A percentile compares a stretch with the other conserved stretches of the same genome.
phyloP scores from a whole-genome alignment of 2,888 invertebrate species.

The Cephus pygmeus region DNA sequence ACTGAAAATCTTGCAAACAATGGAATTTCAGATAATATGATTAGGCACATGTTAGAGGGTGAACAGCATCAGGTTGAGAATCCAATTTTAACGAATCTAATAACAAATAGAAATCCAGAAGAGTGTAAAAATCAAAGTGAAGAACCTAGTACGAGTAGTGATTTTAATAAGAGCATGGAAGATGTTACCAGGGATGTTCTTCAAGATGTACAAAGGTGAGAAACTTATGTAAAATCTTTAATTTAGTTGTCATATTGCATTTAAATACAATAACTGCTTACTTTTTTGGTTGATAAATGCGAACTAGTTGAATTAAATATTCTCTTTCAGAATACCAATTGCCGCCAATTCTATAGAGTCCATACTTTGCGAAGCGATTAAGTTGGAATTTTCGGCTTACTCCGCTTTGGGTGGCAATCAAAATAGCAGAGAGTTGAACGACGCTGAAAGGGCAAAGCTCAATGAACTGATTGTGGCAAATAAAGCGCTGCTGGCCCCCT shows the following conservation, averaged over 20 bases:
- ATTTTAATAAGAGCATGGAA: constrained; percentile 42
- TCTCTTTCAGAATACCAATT: constrained; percentile 67
- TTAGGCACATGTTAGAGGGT: constrained; percentile 41
- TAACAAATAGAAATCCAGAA: constrained; percentile 51
- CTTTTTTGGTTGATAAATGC: not conserved
- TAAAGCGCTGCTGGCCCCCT: constrained; percentile 84
- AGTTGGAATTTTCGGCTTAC: constrained; percentile 84
- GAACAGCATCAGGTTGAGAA: constrained; percentile 47
- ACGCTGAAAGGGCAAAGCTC: constrained; percentile 85
- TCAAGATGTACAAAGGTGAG: constrained; percentile 76
- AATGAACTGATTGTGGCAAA: constrained; percentile 88
- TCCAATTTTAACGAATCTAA: constrained; percentile 57
- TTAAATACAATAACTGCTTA: constrained; percentile 43
- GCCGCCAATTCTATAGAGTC: constrained; percentile 83
- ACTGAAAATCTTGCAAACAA: constrained; percentile 26
- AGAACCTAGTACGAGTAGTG: constrained; percentile 25
- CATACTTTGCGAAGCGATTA: constrained; percentile 86
- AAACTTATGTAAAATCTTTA: not conserved
- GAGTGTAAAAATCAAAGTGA: constrained; percentile 40
- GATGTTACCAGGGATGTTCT: constrained; percentile 73
- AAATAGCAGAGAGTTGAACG: constrained; percentile 77
- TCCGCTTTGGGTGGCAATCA: constrained; percentile 73
- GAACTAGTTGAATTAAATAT: constrained; percentile 22
- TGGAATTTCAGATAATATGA: constrained; percentile 39
- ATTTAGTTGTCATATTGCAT: constrained; percentile 21